These are phyloP conservation scores for Atopsyche davidsoni DNA, from an alignment of 1,140 invertebrate species.

Conservation along the genomic window DNA sequence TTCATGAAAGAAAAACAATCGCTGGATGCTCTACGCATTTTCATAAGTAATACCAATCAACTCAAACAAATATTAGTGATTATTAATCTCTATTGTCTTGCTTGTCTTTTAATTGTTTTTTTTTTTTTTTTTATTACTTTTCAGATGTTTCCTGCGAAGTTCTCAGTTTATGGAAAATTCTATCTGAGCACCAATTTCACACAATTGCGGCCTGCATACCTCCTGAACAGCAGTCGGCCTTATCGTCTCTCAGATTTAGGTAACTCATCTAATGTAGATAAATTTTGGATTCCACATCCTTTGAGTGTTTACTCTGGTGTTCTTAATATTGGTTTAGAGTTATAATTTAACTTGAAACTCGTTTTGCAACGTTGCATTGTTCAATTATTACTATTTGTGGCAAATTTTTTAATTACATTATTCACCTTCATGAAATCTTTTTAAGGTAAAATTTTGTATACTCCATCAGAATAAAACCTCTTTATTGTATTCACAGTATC, in stretches of 20 bases:
- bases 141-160: conserved; percentile 77
- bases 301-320: too few relatives aligned
- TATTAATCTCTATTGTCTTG: too few relatives aligned
- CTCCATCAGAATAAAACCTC: too few relatives aligned
- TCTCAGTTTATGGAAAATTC: conserved; percentile 86
- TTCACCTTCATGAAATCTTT: too few relatives aligned
- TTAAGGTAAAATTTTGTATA: too few relatives aligned
- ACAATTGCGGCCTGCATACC: conserved; percentile 64
- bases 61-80: neutral
- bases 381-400: too few relatives aligned
- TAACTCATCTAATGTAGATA: conserved; percentile 18
- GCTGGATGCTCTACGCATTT: conserved; percentile 67
- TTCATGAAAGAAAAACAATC: conserved; percentile 64
- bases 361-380: neutral
- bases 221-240: conserved; percentile 52
- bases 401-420: too few relatives aligned
- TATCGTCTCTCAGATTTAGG: conserved; percentile 54
- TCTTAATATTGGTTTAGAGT: too few relatives aligned
- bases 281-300: too few relatives aligned
- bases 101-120: neutral
- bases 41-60: conserved; percentile 66
- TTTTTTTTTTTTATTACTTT: too few relatives aligned
- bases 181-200: conserved; percentile 90
- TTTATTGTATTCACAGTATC: too few relatives aligned
- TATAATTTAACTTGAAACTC: too few relatives aligned